Evolutionary conservation across 53 echinoderm and acorn worm species (phyloP).

Genomic region (Stichopus horrens): DNA sequence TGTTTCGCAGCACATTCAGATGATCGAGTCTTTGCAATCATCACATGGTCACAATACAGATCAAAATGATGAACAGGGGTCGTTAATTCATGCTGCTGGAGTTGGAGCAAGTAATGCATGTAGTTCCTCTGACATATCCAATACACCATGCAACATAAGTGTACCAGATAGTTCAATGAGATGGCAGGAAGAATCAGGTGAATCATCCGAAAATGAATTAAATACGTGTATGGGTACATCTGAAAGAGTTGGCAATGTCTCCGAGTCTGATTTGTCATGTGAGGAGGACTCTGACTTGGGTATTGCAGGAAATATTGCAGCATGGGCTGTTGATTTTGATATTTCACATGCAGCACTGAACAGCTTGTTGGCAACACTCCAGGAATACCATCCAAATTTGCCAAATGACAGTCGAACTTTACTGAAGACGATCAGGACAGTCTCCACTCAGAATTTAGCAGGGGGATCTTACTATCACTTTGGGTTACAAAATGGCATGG

Average conservation of each 20-base stretch:
- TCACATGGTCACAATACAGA: neutral
- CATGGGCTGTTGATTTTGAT: slow-evolving; percentile 33
- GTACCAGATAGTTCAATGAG: neutral
- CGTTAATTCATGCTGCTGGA: neutral
- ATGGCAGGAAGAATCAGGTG: neutral
- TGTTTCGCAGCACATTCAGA: slow-evolving; percentile 10
- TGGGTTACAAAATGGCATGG: slow-evolving; percentile 35
- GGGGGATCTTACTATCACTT: slow-evolving; percentile 64
- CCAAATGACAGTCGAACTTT: slow-evolving; percentile 60
- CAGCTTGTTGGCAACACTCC: slow-evolving; percentile 48
- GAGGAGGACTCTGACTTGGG: neutral
- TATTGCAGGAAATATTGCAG: neutral
- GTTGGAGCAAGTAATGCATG: neutral
- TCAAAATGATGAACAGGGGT: neutral
- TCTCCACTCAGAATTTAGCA: slow-evolving; percentile 47
- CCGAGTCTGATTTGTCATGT: neutral
- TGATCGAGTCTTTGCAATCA: neutral
- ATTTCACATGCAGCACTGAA: slow-evolving; percentile 53
- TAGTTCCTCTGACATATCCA: neutral
- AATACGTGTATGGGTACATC: neutral
- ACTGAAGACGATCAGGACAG: slow-evolving; percentile 34
- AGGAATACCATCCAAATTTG: slow-evolving; percentile 43
- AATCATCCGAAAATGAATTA: neutral
- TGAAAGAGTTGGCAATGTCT: neutral
- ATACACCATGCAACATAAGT: neutral